Percentiles rank a stretch among this genome's conserved stretches.
phyloP scores from a whole-genome alignment of 2,888 invertebrate genomes.

The Seira musarum region DNA sequence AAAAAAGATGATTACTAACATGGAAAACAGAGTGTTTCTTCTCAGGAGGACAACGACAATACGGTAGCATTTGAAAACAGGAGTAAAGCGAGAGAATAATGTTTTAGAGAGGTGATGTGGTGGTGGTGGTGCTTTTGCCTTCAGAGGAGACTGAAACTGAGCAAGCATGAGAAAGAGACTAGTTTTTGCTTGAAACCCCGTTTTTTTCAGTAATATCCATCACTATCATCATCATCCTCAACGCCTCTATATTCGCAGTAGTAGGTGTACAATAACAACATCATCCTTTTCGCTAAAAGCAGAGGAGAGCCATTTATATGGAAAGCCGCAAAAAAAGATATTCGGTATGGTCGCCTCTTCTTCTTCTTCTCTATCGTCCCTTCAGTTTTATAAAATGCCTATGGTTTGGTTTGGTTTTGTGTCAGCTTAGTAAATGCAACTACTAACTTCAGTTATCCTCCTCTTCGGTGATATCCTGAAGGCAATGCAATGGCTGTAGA shows the following conservation, averaged over 20 bases:
- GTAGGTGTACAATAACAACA: constrained; percentile 32
- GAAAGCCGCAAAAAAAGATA: too few species aligned
- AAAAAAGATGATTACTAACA: not conserved
- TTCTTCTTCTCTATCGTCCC: too few species aligned
- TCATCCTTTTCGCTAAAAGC: constrained; percentile 18
- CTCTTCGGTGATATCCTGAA: constrained; percentile 37
- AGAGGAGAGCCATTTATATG: too few species aligned
- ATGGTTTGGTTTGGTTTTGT: constrained; percentile 16
- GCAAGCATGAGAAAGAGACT: constrained; percentile 25
- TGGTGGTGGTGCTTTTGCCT: constrained; percentile 6
- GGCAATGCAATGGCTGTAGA: constrained; percentile 23
- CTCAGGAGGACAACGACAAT: not conserved
- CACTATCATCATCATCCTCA: constrained; percentile 17
- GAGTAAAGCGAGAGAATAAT: too few species aligned
- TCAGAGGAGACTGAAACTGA: constrained; percentile 35
- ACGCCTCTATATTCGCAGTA: not conserved
- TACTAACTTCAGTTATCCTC: constrained; percentile 16
- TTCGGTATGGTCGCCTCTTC: too few species aligned
- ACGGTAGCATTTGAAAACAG: too few species aligned
- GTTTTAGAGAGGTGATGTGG: too few species aligned
- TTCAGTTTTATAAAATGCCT: too few species aligned
- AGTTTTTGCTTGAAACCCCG: constrained; percentile 19
- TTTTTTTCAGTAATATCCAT: too few species aligned
- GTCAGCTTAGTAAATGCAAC: constrained; percentile 47
- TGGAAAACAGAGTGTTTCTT: constrained; percentile 48